phyloP scores from a whole-genome alignment of 2,797 vertebrate genomes.

The Phyllotis vaccarum region DNA sequence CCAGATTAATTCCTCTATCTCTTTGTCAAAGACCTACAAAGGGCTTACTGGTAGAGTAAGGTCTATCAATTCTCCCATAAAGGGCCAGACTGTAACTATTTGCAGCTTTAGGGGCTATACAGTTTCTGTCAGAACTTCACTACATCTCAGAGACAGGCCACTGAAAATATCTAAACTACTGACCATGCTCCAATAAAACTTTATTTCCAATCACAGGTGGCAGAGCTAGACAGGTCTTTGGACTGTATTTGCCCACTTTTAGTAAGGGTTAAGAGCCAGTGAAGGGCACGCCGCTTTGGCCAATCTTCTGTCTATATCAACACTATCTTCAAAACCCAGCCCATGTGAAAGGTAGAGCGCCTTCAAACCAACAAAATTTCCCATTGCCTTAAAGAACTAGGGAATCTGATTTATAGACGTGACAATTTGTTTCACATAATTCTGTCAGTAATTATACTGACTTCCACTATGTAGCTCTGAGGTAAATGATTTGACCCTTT shows the following conservation, averaged over 20 bases:
- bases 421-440: conserved; percentile 77
- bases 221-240: accelerated
- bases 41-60: background rate
- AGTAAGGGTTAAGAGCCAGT: background rate
- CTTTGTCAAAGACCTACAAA: background rate
- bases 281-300: background rate
- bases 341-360: background rate
- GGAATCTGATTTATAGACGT: conserved; percentile 62
- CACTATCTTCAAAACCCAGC: background rate
- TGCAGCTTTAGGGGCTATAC: background rate
- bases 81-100: background rate
- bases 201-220: conserved; percentile 32
- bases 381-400: conserved; percentile 57
- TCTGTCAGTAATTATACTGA: conserved; percentile 69
- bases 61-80: background rate
- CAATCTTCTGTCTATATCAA: background rate
- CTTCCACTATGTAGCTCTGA: conserved; percentile 78
- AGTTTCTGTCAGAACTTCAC: background rate
- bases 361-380: background rate
- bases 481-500: conserved; percentile 79
- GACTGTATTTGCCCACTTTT: background rate
- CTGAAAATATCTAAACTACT: background rate
- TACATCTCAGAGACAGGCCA: background rate
- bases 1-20: background rate
- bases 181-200: background rate